Percentiles rank a stretch among this genome's conserved stretches.
Conservation (phyloP, 2,888 invertebrate genomes). For the Heliconius charithonia region DNA sequence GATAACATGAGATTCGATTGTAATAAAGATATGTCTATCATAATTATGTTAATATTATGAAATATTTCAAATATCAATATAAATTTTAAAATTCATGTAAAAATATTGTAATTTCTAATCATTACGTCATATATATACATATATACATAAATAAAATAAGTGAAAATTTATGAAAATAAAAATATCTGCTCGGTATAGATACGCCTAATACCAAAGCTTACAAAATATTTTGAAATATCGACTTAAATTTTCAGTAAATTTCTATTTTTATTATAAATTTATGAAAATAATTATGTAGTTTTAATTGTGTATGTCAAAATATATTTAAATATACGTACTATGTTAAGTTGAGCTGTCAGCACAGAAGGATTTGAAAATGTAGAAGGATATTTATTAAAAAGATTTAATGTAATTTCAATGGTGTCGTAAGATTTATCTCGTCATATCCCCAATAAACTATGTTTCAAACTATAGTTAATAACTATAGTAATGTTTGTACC, state of each 20-base stretch:
- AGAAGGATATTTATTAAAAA: conserved; percentile 56
- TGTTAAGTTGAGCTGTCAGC: conserved; percentile 49
- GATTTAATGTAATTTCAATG: conserved; percentile 35
- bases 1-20: too few relatives aligned
- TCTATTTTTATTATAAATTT: conserved; percentile 21
- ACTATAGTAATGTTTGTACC: conserved; percentile 56
- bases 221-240: conserved; percentile 4
- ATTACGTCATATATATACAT: background rate
- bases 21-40: background rate
- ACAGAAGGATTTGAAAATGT: conserved; percentile 73
- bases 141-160: background rate
- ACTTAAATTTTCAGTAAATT: background rate
- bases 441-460: conserved; percentile 38
- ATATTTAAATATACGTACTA: conserved; percentile 26
- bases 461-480: conserved; percentile 43
- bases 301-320: conserved; percentile 25
- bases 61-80: background rate
- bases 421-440: conserved; percentile 35
- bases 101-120: background rate
- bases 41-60: background rate
- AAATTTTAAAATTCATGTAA: conserved; percentile 1
- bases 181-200: background rate
- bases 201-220: background rate
- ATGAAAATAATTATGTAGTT: conserved; percentile 16
- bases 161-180: background rate